Base-by-base conservation (phyloP, 2,113 vertebrate genomes). In the Leptobrachium leishanense region DNA sequence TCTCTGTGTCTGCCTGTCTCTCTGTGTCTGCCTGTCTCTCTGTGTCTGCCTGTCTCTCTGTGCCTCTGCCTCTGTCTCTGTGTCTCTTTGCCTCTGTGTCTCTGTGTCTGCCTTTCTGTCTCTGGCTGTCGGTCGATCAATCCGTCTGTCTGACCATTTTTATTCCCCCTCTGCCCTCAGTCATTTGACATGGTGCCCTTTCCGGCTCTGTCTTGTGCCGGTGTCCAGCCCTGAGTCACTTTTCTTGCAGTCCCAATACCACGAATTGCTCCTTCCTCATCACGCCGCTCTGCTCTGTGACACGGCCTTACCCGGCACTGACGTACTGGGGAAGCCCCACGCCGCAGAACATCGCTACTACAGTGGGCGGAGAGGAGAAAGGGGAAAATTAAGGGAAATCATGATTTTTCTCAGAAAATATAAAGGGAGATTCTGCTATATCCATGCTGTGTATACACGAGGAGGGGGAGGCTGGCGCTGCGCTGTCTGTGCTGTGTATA, bases 381-480 rank as follows among this genome's bases (percentile, higher is more conserved):
- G 57, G 76, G 76, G 75, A 55, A 54, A 72, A 78, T 72, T 42
- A 71, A 71, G 68, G 57, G 76, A 63, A 70, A 76, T 43, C 55
- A 10, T 55, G 40, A n/a, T 75, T 46, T 43, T 39, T 44, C 43
- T 69, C 13, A 8, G 0, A 12, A 59, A 8, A 12, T 59, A 11
- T 8, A 6, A 74, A 8, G 43, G 42, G 2, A 13, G 41, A 46
- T 5, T 2, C 9, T 7, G 59, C 9, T 44, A n/a, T 31, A 43
- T 62, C 5, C 39, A 9, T 68, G 9, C 31, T 57, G 39, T 73
- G 54, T 55, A 54, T 55, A n/a, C n/a, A n/a, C n/a, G n/a, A n/a
- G n/a, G n/a, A 50, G 8, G 9, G 31, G 3, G 15, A 50, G 46
- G 46, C 46, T 50, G 46, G 31, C 31, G 43, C 43, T 44, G 3